Conservation (phyloP, 2,113 vertebrate species). For the Ramphastos sulfuratus region DNA sequence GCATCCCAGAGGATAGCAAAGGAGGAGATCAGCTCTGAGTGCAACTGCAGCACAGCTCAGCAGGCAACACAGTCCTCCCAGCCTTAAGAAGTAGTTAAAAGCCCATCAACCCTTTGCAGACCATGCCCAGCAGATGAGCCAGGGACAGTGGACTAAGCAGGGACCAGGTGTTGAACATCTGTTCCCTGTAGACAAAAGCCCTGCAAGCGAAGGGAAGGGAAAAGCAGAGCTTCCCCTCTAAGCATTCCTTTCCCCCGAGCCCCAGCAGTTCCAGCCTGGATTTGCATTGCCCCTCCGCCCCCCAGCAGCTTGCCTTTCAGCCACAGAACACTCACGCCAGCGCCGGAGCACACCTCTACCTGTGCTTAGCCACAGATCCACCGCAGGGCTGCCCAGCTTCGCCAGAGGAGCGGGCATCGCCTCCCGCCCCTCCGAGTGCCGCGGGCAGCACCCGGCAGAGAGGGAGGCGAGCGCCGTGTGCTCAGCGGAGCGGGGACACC, state of each 20-base stretch:
- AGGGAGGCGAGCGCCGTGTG: neutral
- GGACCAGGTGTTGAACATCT: neutral
- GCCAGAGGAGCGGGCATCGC: neutral
- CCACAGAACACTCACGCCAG: neutral
- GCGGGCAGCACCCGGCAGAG: neutral
- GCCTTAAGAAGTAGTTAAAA: neutral
- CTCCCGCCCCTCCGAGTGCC: neutral
- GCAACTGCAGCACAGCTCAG: neutral
- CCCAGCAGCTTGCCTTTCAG: neutral
- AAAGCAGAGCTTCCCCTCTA: neutral
- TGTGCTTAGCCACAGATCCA: neutral
- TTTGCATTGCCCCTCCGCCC: neutral
- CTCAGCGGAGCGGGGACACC: neutral
- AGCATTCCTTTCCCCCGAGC: neutral
- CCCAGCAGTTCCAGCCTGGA: neutral
- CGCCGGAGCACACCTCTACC: neutral
- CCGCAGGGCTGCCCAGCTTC: neutral
- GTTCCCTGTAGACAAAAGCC: neutral
- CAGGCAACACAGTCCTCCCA: neutral
- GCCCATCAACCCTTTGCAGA: neutral
- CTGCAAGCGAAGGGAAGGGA: neutral
- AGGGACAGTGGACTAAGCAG: neutral
- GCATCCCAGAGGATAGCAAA: neutral
- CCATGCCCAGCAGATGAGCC: rapidly evolving
- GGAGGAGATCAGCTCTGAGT: neutral